Evolutionary conservation across 2,113 vertebrate species (phyloP), one percentile per base, ranked within the genome.

Genomic region (Tenebrosternarchus preto): DNA sequence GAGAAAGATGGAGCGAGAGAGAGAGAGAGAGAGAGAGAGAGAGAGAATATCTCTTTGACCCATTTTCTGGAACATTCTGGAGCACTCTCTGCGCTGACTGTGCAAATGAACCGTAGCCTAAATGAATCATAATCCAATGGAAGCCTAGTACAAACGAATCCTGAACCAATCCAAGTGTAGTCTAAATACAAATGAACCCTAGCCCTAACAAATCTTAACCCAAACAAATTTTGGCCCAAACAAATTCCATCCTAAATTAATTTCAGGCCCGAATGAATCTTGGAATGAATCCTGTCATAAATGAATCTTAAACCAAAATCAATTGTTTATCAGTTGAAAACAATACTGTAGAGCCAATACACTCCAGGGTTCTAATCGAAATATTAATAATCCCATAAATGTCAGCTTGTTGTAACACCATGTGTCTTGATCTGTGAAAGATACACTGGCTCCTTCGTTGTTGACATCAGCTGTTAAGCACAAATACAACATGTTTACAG

Each of bases 391-490:
- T 50, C 43, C 12, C 12, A 15, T 12, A 15, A 50, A 50, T 12
- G 12, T 50, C 43, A 50, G 43, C 43, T 50, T 50, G 43, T 12
- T 50, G 43, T 50, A 50, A 50, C 2, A 1, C 19, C 4, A 4
- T 53, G 16, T 29, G 55, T 6, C 7, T 2, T 59, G 71, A 2
- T 17, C 20, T 56, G n/a, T 33, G 16, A 39, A 59, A 33, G 29
- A 74, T 39, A 60, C 31, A 60, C 36, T 74, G 72, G 25, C 56
- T 73, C 8, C n/a, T 36, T 39, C 31, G 36, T 73, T 46, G 43
- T 46, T 46, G 43, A 6, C 11, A 12, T 46, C n/a, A 74, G 55
- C 20, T 8, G 2, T 5, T 46, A 57, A 31, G 27, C 22, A 57
- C 8, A 15, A 57, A 33, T 22, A 22, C 4, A 59, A 17, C 8